These are phyloP conservation scores for Notechis scutatus DNA, from an alignment of 2,113 vertebrate genomes.

Conservation along the genomic window DNA sequence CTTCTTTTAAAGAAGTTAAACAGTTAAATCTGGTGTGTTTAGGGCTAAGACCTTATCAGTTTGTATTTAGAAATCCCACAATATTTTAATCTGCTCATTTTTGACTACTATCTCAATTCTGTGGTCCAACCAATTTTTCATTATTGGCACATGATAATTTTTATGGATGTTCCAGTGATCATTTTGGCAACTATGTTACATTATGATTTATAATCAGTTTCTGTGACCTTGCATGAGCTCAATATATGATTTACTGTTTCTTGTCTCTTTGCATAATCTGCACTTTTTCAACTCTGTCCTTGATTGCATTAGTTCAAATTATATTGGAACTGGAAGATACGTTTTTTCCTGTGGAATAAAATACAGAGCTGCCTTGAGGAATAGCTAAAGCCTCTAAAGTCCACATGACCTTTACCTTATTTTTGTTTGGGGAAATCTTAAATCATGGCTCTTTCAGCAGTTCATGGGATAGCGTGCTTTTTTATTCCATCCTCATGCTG, in stretches of 20 bases:
- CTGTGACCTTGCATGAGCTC: too few relatives aligned
- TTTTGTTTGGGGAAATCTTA: not conserved
- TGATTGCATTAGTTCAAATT: not conserved
- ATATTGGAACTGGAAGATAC: not conserved
- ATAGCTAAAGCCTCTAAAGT: not conserved
- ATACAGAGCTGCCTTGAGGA: not conserved
- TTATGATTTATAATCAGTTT: not conserved
- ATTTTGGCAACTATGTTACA: not conserved
- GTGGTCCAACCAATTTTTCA: not conserved
- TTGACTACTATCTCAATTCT: not conserved
- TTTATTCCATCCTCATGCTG: not conserved
- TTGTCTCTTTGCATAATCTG: too few relatives aligned
- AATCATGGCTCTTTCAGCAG: not conserved
- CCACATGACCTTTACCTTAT: not conserved
- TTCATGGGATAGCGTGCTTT: not conserved
- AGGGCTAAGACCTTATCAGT: not conserved
- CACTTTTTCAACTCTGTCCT: too few relatives aligned
- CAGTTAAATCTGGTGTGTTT: too few relatives aligned
- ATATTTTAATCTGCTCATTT: not conserved
- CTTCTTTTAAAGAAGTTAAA: not conserved
- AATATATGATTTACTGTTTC: too few relatives aligned
- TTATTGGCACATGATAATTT: not conserved
- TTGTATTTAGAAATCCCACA: not conserved
- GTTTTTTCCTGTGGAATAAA: not conserved
- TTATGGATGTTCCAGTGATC: not conserved